A percentile compares a stretch with the other conserved stretches of the same genome.
phyloP scores from a whole-genome alignment of 2,797 vertebrate genomes.

The Distichodus sexfasciatus region DNA sequence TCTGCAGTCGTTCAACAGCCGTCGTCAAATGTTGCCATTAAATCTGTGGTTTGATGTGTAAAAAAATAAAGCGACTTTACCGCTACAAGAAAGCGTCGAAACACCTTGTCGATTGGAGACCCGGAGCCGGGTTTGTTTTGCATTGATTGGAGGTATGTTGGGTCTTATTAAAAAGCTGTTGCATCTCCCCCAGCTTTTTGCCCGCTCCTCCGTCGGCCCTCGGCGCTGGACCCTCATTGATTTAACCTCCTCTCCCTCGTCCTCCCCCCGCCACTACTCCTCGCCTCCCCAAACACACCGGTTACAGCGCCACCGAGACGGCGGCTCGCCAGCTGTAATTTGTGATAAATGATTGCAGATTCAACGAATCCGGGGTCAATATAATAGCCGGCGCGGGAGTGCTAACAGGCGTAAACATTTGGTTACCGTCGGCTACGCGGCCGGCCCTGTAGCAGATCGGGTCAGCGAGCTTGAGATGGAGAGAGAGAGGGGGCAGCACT shows the following conservation, averaged over 20 bases:
- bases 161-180: slow-evolving; percentile 80
- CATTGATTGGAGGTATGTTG: slow-evolving; percentile 73
- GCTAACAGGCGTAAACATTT: slow-evolving; percentile 79
- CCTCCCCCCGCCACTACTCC: slow-evolving; percentile 48
- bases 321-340: slow-evolving; percentile 62
- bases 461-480: slow-evolving; percentile 67
- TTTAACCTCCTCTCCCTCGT: slow-evolving; percentile 56
- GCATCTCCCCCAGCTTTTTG: slow-evolving; percentile 70
- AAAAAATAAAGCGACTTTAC: too few relatives aligned
- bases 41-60: too few relatives aligned
- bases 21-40: too few relatives aligned
- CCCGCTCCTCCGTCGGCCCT: slow-evolving; percentile 69
- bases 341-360: slow-evolving; percentile 66
- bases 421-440: slow-evolving; percentile 74
- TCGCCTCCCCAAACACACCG: slow-evolving; percentile 22
- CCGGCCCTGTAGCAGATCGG: slow-evolving; percentile 57
- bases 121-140: slow-evolving; percentile 60
- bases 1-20: too few relatives aligned
- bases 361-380: slow-evolving; percentile 65
- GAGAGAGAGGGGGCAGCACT: slow-evolving; percentile 2
- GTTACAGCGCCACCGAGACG: not conserved
- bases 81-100: slow-evolving; percentile 31
- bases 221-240: slow-evolving; percentile 75
- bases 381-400: slow-evolving; percentile 60
- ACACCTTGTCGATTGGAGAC: slow-evolving; percentile 69